A percentile compares a stretch with the other conserved stretches of the same genome.
Evolutionary conservation across 1,140 invertebrate species (phyloP).

Genomic region (Vanessa tameamea): DNA sequence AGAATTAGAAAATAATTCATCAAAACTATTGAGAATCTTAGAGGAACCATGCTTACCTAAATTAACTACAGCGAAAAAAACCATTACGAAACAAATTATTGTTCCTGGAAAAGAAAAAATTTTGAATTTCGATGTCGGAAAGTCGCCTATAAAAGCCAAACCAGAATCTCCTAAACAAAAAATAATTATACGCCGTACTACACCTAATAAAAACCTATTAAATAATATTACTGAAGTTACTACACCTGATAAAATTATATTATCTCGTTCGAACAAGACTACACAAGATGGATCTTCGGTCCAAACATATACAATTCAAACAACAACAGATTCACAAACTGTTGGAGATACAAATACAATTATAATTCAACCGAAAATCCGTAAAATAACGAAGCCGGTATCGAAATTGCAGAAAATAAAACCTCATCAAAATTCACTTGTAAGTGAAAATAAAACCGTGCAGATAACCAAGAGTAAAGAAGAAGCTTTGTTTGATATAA

Average conservation of each 20-base stretch:
- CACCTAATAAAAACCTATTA: conserved; percentile 58
- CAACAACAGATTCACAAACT: conserved; percentile 51
- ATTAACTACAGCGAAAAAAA: conserved; percentile 52
- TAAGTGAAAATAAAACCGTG: conserved; percentile 50
- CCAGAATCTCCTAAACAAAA: conserved; percentile 66
- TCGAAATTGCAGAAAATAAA: conserved; percentile 67
- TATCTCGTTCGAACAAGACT: conserved; percentile 62
- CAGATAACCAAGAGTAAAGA: conserved; percentile 36
- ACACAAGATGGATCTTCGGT: conserved; percentile 61
- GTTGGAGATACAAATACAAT: conserved; percentile 57
- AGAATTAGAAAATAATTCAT: conserved; percentile 56
- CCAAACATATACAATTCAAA: conserved; percentile 76
- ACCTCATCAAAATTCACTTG: conserved; percentile 51
- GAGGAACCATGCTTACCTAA: conserved; percentile 69
- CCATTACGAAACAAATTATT: conserved; percentile 62
- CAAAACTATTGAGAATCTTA: conserved; percentile 76
- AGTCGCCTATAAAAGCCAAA: conserved; percentile 58
- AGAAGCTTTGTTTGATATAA: conserved; percentile 86
- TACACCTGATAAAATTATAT: conserved; percentile 70
- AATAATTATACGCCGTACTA: conserved; percentile 75
- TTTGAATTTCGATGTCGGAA: conserved; percentile 73
- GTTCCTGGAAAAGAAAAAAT: conserved; percentile 74
- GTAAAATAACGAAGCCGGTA: conserved; percentile 59
- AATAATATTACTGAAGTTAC: conserved; percentile 63
- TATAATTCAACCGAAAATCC: conserved; percentile 67